A percentile compares a stretch with the other conserved stretches of the same genome.
These are phyloP conservation scores for Drosophila ogumai DNA, from an alignment of 1,140 invertebrate genomes.

Conservation along the genomic window DNA sequence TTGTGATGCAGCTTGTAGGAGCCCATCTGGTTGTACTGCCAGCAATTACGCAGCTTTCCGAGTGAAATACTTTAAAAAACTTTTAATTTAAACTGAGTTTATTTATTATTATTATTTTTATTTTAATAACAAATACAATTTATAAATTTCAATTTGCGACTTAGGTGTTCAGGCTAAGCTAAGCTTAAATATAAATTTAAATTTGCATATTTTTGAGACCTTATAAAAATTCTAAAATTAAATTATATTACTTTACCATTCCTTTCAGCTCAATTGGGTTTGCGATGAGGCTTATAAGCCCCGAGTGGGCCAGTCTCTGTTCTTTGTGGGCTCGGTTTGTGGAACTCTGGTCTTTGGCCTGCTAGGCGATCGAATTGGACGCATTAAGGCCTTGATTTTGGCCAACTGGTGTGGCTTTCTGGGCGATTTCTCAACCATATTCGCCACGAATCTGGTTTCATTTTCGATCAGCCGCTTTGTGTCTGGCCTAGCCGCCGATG, in stretches of 20 bases:
- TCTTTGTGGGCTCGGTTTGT: conserved; percentile 87
- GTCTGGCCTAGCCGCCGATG: conserved; percentile 87
- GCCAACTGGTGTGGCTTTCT: conserved; percentile 86
- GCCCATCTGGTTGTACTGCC: too few species aligned
- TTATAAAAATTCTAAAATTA: too few species aligned
- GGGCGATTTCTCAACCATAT: conserved; percentile 86
- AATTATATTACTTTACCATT: neutral
- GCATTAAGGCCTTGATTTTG: conserved; percentile 86
- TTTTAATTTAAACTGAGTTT: too few species aligned
- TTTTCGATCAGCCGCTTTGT: conserved; percentile 86
- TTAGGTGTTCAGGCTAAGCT: too few species aligned
- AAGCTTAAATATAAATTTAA: too few species aligned
- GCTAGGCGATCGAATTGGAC: conserved; percentile 86
- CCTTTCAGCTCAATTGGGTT: conserved; percentile 2
- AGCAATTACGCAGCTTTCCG: too few species aligned
- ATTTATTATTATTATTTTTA: too few species aligned
- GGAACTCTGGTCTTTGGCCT: conserved; percentile 87
- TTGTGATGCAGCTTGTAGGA: too few species aligned
- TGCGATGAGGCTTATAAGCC: conserved; percentile 5
- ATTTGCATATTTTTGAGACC: too few species aligned
- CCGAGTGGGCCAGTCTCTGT: conserved; percentile 83
- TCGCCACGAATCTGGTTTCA: conserved; percentile 81
- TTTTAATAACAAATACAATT: too few species aligned
- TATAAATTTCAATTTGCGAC: too few species aligned
- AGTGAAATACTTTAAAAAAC: too few species aligned